Percentiles rank a stretch among this genome's conserved stretches.
Conservation (phyloP, 2,888 invertebrate species). For the Syrphus vitripennis region DNA sequence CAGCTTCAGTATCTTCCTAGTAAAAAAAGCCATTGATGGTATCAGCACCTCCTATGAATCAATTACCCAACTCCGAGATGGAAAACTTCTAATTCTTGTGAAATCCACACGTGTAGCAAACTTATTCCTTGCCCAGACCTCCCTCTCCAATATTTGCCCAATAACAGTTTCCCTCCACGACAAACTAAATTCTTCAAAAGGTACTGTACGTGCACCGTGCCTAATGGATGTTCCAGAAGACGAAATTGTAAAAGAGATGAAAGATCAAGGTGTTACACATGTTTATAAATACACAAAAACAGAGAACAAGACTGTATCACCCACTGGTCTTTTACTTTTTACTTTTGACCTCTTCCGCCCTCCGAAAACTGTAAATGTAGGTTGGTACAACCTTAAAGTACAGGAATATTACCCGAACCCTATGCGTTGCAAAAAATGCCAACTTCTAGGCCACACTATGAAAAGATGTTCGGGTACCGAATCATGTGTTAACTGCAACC, state of each 20-base stretch:
- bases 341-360: constrained; percentile 18
- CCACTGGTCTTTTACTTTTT: constrained; percentile 4
- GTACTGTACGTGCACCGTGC: background rate
- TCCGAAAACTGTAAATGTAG: background rate
- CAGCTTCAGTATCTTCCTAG: background rate
- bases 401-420: constrained; percentile 4
- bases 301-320: background rate
- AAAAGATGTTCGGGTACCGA: background rate
- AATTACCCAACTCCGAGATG: constrained; percentile 1
- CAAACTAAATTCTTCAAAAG: background rate
- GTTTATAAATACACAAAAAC: constrained; percentile 19
- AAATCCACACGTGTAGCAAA: background rate
- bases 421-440: background rate
- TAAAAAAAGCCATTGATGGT: background rate
- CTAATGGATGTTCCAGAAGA: too few species aligned
- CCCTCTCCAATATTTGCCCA: background rate
- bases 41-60: background rate
- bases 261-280: constrained; percentile 1
- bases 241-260: too few species aligned
- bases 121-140: background rate
- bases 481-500: background rate
- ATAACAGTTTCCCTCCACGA: background rate
- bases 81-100: background rate
- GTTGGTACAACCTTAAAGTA: background rate
- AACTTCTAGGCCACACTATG: constrained; percentile 1